Evolutionary conservation across 1,140 invertebrate species (phyloP).

Genomic region (Drosophila arawakana): DNA sequence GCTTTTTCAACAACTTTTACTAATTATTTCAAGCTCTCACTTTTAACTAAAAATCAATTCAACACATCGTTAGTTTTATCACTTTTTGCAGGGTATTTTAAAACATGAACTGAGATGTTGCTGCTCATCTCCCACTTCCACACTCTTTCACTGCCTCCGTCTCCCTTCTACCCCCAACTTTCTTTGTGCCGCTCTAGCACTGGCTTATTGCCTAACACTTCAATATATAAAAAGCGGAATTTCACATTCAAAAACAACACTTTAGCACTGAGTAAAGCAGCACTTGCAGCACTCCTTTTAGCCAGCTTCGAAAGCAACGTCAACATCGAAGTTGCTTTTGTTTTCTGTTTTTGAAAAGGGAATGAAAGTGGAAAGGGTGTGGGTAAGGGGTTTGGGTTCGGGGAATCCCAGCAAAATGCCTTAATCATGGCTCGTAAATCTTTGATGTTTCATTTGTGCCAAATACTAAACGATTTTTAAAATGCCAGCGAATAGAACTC

Average conservation of each 20-base stretch:
- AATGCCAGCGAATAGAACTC: constrained; percentile 35
- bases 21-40: too few species aligned
- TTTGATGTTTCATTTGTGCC: constrained; percentile 83
- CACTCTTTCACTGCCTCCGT: not conserved
- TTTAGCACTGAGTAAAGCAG: constrained; percentile 46
- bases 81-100: constrained; percentile 1
- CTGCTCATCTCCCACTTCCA: not conserved
- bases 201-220: constrained; percentile 54
- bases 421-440: constrained; percentile 83
- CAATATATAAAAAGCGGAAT: constrained; percentile 61
- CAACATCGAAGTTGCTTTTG: constrained; percentile 36
- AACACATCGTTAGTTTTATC: too few species aligned
- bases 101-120: constrained; percentile 14
- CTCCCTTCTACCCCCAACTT: not conserved
- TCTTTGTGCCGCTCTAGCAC: constrained; percentile 1
- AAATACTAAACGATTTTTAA: constrained; percentile 79
- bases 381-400: too few species aligned
- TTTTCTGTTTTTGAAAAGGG: constrained; percentile 44
- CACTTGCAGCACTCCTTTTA: constrained; percentile 57
- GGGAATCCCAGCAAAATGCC: constrained; percentile 59
- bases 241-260: constrained; percentile 66
- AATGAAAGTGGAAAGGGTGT: too few species aligned
- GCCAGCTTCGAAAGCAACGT: constrained; percentile 4
- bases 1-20: too few species aligned
- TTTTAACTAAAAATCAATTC: too few species aligned